phyloP scores from a whole-genome alignment of 1,140 invertebrate species.

The Calephelis nemesis region DNA sequence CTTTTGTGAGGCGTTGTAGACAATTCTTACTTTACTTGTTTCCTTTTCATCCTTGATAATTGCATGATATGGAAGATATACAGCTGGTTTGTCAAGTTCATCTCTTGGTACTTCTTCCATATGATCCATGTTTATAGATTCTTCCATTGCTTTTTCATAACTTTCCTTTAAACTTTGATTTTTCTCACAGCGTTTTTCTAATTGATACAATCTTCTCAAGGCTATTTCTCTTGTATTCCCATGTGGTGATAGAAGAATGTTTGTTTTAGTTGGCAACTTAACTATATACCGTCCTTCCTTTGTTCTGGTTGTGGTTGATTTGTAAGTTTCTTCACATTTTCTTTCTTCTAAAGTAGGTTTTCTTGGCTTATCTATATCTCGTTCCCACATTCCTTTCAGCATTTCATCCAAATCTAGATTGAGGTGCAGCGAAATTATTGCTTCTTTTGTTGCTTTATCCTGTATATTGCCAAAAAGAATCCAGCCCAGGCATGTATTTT shows the following conservation, averaged over 20 bases:
- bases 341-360: slow-evolving; percentile 18
- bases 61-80: slow-evolving; percentile 37
- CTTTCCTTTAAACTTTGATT: slow-evolving; percentile 24
- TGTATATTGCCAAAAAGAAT: slow-evolving; percentile 34
- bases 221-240: slow-evolving; percentile 23
- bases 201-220: slow-evolving; percentile 22
- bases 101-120: slow-evolving; percentile 33
- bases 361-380: neutral
- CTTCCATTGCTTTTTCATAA: slow-evolving; percentile 35
- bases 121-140: slow-evolving; percentile 34
- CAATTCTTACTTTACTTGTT: slow-evolving; percentile 37
- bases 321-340: slow-evolving; percentile 12
- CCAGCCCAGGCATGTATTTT: slow-evolving; percentile 27
- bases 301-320: slow-evolving; percentile 18
- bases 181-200: slow-evolving; percentile 25
- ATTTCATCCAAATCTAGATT: slow-evolving; percentile 21
- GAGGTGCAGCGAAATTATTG: neutral
- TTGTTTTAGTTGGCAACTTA: slow-evolving; percentile 19
- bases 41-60: slow-evolving; percentile 37
- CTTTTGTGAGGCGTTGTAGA: slow-evolving; percentile 32
- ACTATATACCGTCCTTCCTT: slow-evolving; percentile 26
- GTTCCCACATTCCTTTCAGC: slow-evolving; percentile 24
- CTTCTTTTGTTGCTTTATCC: slow-evolving; percentile 1
- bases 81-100: slow-evolving; percentile 21
- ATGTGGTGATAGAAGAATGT: neutral